Evolutionary conservation across 2,113 vertebrate species (phyloP).

Genomic region (Egretta garzetta): DNA sequence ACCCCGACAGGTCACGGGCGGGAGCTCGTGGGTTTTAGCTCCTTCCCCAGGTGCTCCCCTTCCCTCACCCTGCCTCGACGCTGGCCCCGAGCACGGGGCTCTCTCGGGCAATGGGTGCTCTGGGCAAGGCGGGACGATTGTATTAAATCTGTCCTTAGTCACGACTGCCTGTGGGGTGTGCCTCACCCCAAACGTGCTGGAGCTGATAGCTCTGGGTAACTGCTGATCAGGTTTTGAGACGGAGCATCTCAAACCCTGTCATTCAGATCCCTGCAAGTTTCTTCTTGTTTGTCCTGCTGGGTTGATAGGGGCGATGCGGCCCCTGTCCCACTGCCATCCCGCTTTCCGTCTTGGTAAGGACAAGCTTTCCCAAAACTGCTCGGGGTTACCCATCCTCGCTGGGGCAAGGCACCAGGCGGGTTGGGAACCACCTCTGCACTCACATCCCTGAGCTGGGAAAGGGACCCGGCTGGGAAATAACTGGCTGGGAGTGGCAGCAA

Average conservation of each 20-base stretch:
- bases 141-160: accelerated
- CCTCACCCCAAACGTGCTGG: accelerated
- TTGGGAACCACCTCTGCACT: background rate
- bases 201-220: background rate
- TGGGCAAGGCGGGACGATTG: accelerated
- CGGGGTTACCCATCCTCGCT: background rate
- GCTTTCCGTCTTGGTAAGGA: background rate
- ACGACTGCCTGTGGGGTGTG: background rate
- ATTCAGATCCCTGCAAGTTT: background rate
- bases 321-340: background rate
- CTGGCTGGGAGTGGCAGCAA: background rate
- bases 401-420: background rate
- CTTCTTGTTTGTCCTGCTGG: background rate
- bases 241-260: background rate
- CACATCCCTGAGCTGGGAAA: background rate
- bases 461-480: background rate
- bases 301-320: background rate
- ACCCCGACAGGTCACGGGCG: background rate
- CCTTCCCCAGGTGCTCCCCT: background rate
- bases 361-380: background rate
- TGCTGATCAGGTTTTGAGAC: background rate
- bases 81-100: background rate
- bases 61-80: accelerated
- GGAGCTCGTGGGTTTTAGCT: background rate
- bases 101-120: background rate